A percentile compares a stretch with the other conserved stretches of the same genome.
These are phyloP conservation scores for Dryas iulia DNA, from an alignment of 1,140 invertebrate genomes.

Conservation along the genomic window DNA sequence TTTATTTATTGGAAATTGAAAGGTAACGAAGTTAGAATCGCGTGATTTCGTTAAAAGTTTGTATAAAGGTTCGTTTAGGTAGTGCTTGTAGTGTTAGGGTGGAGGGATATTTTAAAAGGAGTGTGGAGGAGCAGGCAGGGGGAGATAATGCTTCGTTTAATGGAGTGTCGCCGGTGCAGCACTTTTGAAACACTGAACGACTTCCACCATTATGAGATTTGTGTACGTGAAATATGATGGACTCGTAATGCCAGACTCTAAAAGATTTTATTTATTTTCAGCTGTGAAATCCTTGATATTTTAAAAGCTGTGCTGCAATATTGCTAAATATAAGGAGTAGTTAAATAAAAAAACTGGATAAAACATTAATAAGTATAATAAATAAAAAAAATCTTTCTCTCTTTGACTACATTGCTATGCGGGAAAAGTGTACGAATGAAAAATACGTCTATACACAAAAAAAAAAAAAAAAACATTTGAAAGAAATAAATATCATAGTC, in stretches of 20 bases:
- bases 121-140: slow-evolving; percentile 31
- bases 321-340: not conserved
- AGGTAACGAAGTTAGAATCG: slow-evolving; percentile 13
- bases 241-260: slow-evolving; percentile 8
- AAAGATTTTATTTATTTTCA: slow-evolving; percentile 8
- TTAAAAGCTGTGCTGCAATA: not conserved
- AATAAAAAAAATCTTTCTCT: not conserved
- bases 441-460: no score
- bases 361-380: not conserved
- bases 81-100: slow-evolving; percentile 4
- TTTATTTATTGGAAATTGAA: slow-evolving; percentile 16
- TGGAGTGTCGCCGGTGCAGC: slow-evolving; percentile 47
- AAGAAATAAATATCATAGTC: no score
- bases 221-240: slow-evolving; percentile 21
- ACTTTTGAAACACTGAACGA: slow-evolving; percentile 14
- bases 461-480: no score
- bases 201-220: slow-evolving; percentile 24
- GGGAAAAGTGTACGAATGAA: no score
- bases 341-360: not conserved
- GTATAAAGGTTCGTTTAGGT: slow-evolving; percentile 1
- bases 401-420: no score
- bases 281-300: no score
- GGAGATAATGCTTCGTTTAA: slow-evolving; percentile 57
- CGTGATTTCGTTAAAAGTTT: slow-evolving; percentile 7
- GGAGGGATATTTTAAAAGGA: slow-evolving; percentile 29